phyloP scores from a whole-genome alignment of 1,140 invertebrate species.

The Magallana angulata region DNA sequence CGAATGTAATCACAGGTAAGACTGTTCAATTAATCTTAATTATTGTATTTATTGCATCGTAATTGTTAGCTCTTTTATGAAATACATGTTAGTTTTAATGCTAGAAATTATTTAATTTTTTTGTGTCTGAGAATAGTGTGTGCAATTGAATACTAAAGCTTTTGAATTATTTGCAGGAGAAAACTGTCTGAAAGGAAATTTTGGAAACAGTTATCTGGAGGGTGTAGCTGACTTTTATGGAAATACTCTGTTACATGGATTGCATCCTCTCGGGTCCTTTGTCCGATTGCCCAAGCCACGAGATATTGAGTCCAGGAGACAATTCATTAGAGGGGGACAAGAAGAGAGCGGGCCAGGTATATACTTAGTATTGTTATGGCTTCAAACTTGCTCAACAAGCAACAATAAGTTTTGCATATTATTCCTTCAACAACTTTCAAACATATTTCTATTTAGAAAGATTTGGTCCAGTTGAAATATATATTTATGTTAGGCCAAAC shows the following conservation, averaged over 20 bases:
- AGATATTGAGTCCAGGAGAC: constrained; percentile 55
- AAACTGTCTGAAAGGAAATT: constrained; percentile 88
- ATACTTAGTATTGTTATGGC: neutral
- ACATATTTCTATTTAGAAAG: too few species aligned
- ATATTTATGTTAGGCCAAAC: too few species aligned
- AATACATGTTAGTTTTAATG: neutral
- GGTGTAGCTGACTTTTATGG: constrained; percentile 70
- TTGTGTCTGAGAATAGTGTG: neutral
- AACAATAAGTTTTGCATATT: too few species aligned
- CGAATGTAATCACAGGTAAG: constrained; percentile 63
- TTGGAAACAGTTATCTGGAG: constrained; percentile 82
- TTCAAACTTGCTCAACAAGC: too few species aligned
- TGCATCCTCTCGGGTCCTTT: constrained; percentile 53
- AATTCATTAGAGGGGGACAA: constrained; percentile 53
- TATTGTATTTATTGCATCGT: neutral
- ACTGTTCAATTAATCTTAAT: neutral
- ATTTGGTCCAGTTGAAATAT: too few species aligned
- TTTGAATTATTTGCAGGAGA: constrained; percentile 80
- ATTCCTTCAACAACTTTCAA: too few species aligned
- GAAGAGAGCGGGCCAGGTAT: constrained; percentile 13
- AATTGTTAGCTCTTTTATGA: neutral
- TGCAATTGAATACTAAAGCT: too few species aligned
- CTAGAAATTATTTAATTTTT: neutral
- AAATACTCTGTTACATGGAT: constrained; percentile 62
- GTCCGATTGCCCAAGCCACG: constrained; percentile 36